Conservation (phyloP, 2,888 invertebrate species). For the Silvanus unidentatus region DNA sequence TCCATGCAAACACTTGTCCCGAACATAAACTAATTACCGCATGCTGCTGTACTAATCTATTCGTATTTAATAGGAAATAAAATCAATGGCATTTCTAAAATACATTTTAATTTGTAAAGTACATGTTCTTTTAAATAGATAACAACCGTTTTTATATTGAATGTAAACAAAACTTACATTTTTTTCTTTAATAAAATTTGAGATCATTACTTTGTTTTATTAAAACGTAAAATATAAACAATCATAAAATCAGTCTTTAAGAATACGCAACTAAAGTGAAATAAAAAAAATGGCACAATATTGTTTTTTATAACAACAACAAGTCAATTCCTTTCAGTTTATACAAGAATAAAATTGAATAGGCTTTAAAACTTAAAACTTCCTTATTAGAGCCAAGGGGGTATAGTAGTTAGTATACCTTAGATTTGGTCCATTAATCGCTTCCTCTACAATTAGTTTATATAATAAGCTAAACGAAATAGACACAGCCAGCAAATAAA, state of each 20-base stretch:
- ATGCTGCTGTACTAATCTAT: slow-evolving; percentile 57
- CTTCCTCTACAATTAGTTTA: no score
- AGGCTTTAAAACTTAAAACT: no score
- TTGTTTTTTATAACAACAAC: slow-evolving; percentile 1
- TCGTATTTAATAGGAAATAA: background rate
- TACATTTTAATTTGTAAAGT: background rate
- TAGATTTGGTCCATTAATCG: no score
- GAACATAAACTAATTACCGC: slow-evolving; percentile 66
- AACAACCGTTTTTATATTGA: no score
- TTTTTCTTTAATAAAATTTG: no score
- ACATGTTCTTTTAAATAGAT: background rate
- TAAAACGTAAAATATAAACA: slow-evolving; percentile 3
- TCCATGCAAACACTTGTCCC: slow-evolving; percentile 68
- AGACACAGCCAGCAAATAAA: no score
- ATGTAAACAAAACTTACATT: no score
- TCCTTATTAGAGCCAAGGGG: no score
- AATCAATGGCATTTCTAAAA: background rate
- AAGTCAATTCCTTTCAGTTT: slow-evolving; percentile 13
- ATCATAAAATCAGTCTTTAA: slow-evolving; percentile 19
- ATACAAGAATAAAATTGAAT: no score
- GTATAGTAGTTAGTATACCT: no score
- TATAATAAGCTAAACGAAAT: no score
- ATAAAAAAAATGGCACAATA: slow-evolving; percentile 20
- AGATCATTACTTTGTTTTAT: no score
- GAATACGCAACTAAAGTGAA: slow-evolving; percentile 8